A percentile compares a stretch with the other conserved stretches of the same genome.
Evolutionary conservation across 1,140 invertebrate species (phyloP).

Genomic region (Tenebrio molitor): DNA sequence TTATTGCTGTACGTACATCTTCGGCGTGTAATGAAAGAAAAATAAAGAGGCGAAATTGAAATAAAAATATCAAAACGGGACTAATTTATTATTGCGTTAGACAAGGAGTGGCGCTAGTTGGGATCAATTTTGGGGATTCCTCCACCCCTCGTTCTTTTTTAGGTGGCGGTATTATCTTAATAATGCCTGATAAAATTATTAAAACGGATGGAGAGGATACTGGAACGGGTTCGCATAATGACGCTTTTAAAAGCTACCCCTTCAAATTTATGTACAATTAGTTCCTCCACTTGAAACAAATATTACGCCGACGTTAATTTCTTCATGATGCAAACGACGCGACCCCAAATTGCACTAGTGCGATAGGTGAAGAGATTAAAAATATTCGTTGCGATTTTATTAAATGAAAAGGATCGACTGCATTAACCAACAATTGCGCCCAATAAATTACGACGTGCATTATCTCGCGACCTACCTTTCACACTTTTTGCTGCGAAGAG

Average conservation of each 20-base stretch:
- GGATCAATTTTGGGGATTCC: too few relatives aligned
- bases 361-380: too few relatives aligned
- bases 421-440: too few relatives aligned
- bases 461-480: constrained; percentile 6
- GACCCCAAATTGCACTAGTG: too few relatives aligned
- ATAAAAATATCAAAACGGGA: too few relatives aligned
- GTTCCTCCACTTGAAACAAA: constrained; percentile 15
- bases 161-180: constrained; percentile 10
- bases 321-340: not conserved
- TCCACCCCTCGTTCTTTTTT: not conserved
- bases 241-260: constrained; percentile 9
- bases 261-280: constrained; percentile 31
- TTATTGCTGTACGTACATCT: not conserved
- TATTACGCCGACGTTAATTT: constrained; percentile 16
- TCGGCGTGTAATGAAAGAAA: not conserved
- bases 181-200: constrained; percentile 24
- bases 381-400: too few relatives aligned
- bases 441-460: not conserved
- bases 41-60: not conserved
- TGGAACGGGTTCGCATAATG: constrained; percentile 4
- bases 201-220: constrained; percentile 17
- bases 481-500: constrained; percentile 9
- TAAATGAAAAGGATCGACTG: too few relatives aligned
- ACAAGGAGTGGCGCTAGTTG: too few relatives aligned
- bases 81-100: too few relatives aligned